phyloP scores from a whole-genome alignment of 2,888 invertebrate genomes.

The Anaspis maculata region DNA sequence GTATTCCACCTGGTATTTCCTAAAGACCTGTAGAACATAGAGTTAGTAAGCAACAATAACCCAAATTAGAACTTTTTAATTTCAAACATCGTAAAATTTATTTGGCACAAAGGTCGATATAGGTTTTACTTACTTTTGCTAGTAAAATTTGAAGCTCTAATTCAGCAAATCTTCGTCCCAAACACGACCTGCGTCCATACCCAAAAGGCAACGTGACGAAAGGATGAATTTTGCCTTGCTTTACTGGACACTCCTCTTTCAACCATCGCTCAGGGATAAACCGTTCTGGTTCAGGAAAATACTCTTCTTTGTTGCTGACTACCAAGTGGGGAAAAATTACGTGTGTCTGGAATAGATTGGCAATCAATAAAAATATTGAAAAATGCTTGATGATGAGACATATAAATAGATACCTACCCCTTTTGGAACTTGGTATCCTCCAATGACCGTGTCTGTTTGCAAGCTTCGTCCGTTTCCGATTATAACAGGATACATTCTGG shows the following conservation, averaged over 20 bases:
- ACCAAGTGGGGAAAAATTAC: conserved; percentile 73
- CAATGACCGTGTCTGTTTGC: conserved; percentile 64
- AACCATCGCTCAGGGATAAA: conserved; percentile 76
- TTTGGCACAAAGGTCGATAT: too few species aligned
- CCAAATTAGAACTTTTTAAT: too few species aligned
- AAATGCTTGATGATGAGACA: too few species aligned
- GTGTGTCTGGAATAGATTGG: too few species aligned
- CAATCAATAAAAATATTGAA: too few species aligned
- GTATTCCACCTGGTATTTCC: conserved; percentile 62
- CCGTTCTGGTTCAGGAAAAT: conserved; percentile 60
- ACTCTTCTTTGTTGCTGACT: conserved; percentile 62
- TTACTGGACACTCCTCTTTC: conserved; percentile 43
- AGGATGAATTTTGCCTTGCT: conserved; percentile 57
- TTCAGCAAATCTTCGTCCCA: conserved; percentile 75
- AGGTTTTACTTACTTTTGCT: conserved; percentile 47
- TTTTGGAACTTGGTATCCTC: conserved; percentile 72
- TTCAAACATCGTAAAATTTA: too few species aligned
- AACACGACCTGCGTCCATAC: conserved; percentile 67
- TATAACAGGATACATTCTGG: conserved; percentile 76
- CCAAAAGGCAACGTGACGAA: conserved; percentile 71
- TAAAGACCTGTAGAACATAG: conserved; percentile 53
- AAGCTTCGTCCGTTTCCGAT: conserved; percentile 72
- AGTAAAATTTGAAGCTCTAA: conserved; percentile 66
- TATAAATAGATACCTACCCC: conserved; percentile 43
- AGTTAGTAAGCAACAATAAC: conserved; percentile 1